Conservation (phyloP, 2,113 vertebrate species). For the Fulica atra region DNA sequence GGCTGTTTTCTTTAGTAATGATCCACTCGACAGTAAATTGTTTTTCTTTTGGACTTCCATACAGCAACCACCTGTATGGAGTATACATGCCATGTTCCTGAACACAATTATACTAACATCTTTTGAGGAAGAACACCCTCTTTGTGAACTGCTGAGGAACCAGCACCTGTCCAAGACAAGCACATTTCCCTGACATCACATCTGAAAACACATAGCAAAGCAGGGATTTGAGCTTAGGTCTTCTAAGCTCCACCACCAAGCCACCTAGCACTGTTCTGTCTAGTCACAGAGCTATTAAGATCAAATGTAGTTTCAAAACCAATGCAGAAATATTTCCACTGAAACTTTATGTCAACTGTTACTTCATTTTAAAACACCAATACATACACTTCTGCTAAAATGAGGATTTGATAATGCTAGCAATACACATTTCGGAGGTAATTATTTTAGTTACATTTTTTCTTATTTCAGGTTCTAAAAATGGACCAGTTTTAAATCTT, state of each 20-base stretch:
- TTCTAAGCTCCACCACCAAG: neutral
- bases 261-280: neutral
- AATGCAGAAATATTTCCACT: slow-evolving; percentile 43
- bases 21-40: neutral
- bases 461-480: slow-evolving; percentile 27
- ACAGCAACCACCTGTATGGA: neutral
- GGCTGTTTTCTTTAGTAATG: neutral
- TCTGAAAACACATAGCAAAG: neutral
- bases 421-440: slow-evolving; percentile 35
- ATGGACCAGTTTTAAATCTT: slow-evolving; percentile 25
- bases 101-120: neutral
- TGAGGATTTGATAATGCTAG: neutral
- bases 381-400: neutral
- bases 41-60: neutral
- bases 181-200: neutral
- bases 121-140: neutral
- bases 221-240: neutral
- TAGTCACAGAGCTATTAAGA: neutral
- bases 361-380: slow-evolving; percentile 43
- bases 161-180: neutral
- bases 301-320: slow-evolving; percentile 1
- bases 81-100: neutral
- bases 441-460: slow-evolving; percentile 21
- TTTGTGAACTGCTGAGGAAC: neutral
- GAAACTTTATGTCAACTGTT: slow-evolving; percentile 7